Conservation (phyloP, 1,140 invertebrate genomes). For the Euwallacea similis region DNA sequence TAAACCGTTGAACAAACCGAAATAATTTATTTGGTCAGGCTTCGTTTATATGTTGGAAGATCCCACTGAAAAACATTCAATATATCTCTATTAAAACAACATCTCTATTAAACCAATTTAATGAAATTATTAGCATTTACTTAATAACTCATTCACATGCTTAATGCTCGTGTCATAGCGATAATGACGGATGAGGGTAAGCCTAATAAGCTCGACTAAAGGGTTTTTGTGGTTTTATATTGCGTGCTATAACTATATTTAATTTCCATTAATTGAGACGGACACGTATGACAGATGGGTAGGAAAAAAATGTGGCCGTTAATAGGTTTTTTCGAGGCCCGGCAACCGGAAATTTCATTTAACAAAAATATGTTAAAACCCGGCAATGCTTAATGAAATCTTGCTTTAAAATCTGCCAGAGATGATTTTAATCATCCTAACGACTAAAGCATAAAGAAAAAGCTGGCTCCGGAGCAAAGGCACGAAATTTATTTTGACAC, state of each 20-base stretch:
- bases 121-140: slow-evolving; percentile 26
- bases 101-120: slow-evolving; percentile 14
- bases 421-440: slow-evolving; percentile 34
- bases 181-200: slow-evolving; percentile 20
- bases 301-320: too few relatives aligned
- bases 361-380: slow-evolving; percentile 28
- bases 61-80: slow-evolving; percentile 6
- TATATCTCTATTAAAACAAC: slow-evolving; percentile 33
- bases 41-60: slow-evolving; percentile 14
- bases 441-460: slow-evolving; percentile 27
- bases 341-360: slow-evolving; percentile 23
- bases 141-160: slow-evolving; percentile 21
- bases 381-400: slow-evolving; percentile 31
- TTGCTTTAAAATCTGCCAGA: slow-evolving; percentile 29
- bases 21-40: slow-evolving; percentile 29
- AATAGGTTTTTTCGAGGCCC: neutral
- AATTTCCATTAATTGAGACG: neutral
- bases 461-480: slow-evolving; percentile 28
- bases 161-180: slow-evolving; percentile 2
- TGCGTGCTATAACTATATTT: neutral
- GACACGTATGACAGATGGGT: too few relatives aligned
- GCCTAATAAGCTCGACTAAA: neutral
- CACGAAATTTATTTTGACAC: slow-evolving; percentile 33
- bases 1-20: slow-evolving; percentile 12
- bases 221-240: slow-evolving; percentile 7